Conservation (phyloP, 2,113 vertebrate species). For the Mola mola region DNA sequence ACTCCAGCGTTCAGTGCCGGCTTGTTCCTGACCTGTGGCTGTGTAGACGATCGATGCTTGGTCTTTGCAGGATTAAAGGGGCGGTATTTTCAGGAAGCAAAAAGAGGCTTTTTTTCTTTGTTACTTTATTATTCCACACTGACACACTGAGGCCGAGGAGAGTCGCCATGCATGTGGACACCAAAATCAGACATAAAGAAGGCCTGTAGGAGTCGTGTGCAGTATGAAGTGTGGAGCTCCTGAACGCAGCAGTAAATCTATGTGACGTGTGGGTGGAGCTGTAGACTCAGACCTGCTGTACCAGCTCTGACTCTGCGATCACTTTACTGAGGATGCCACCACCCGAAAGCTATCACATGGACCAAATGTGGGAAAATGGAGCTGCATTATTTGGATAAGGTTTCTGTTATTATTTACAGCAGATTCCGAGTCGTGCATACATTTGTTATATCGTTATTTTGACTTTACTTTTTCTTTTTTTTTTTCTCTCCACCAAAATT, state of each 20-base stretch:
- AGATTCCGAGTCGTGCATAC: no score
- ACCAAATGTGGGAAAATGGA: conserved; percentile 28
- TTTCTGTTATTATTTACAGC: background rate
- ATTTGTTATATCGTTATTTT: background rate
- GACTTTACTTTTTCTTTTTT: background rate
- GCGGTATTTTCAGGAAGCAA: no score
- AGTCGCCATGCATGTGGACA: no score
- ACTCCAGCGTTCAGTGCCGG: conserved; percentile 18
- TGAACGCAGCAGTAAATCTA: conserved; percentile 40
- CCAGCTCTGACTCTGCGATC: conserved; percentile 57
- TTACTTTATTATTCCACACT: background rate
- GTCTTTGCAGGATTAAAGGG: background rate
- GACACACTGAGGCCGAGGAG: no score
- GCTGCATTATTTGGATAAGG: background rate
- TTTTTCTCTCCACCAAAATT: background rate
- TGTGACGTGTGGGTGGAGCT: conserved; percentile 77
- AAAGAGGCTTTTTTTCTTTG: background rate
- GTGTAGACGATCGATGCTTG: conserved; percentile 19
- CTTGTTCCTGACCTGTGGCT: background rate
- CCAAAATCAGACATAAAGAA: background rate
- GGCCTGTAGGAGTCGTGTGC: background rate
- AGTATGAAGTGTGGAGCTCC: conserved; percentile 33
- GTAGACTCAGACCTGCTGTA: conserved; percentile 60
- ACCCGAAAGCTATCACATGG: conserved; percentile 36
- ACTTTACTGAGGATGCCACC: conserved; percentile 64